These are phyloP conservation scores for Brevimyrus niger DNA, from an alignment of 2,113 vertebrate genomes.

Conservation along the genomic window DNA sequence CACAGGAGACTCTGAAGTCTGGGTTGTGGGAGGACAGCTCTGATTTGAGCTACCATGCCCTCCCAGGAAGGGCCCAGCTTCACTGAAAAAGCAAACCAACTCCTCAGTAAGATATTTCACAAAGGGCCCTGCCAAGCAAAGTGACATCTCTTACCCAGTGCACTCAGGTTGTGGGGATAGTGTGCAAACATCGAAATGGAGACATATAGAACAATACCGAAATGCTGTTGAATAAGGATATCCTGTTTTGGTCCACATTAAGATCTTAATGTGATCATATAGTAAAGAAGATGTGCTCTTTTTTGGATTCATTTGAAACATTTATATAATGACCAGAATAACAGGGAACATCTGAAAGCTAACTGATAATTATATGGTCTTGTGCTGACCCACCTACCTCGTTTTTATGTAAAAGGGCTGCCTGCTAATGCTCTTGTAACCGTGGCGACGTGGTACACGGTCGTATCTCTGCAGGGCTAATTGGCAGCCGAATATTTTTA, in stretches of 20 bases:
- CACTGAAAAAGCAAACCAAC: not conserved
- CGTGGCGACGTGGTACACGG: not conserved
- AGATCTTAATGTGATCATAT: not conserved
- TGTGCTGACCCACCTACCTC: not conserved
- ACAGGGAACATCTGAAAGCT: not conserved
- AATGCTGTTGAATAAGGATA: not conserved
- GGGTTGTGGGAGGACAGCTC: not conserved
- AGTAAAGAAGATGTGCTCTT: not conserved
- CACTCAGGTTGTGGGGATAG: not conserved
- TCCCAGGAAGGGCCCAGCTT: not conserved
- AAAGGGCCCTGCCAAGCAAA: not conserved
- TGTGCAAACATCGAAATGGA: not conserved
- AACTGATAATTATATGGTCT: not conserved
- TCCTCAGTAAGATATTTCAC: not conserved
- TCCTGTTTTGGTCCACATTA: not conserved
- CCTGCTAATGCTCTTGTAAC: not conserved
- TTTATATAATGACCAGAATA: not conserved
- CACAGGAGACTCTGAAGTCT: not conserved
- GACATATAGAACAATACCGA: not conserved
- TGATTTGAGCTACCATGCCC: not conserved
- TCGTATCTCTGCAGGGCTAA: not conserved
- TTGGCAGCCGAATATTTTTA: not conserved
- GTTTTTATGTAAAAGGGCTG: not conserved
- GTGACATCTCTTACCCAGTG: not conserved
- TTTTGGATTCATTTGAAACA: not conserved